These are phyloP conservation scores for Calonectris borealis DNA, from an alignment of 2,113 vertebrate genomes.

Conservation along the genomic window DNA sequence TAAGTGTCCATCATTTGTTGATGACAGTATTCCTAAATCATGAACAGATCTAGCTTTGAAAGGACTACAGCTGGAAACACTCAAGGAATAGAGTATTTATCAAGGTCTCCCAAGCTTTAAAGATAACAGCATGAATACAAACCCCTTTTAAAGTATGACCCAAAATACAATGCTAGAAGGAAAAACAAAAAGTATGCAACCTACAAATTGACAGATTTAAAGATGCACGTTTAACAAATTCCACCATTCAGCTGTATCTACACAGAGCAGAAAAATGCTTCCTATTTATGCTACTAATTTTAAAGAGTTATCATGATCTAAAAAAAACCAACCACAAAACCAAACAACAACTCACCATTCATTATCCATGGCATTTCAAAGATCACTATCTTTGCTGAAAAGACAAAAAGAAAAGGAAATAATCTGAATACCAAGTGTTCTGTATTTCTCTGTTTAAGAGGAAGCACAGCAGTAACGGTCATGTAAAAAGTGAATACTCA, in stretches of 20 bases:
- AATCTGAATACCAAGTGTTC: background rate
- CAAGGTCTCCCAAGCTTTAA: background rate
- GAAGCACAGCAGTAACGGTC: accelerated
- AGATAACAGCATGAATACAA: background rate
- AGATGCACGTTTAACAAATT: background rate
- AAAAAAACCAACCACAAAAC: background rate
- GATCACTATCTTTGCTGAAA: slow-evolving; percentile 95
- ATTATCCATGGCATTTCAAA: slow-evolving; percentile 99
- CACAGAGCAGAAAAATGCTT: background rate
- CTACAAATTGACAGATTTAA: background rate
- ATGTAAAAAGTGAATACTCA: background rate
- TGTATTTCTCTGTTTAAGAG: background rate
- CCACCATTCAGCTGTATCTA: background rate
- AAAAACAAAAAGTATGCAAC: background rate
- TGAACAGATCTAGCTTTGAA: background rate
- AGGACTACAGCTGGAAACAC: background rate
- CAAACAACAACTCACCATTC: slow-evolving; percentile 84
- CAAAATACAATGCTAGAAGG: background rate
- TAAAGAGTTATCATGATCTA: background rate
- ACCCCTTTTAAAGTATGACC: background rate
- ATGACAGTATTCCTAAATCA: background rate
- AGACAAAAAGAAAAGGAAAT: slow-evolving; percentile 17
- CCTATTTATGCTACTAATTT: background rate
- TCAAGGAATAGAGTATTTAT: background rate
- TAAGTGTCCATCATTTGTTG: background rate